Percentiles rank a stretch among this genome's conserved stretches.
Conservation (phyloP, 1,140 invertebrate species). For the Heliconius eleuchia region DNA sequence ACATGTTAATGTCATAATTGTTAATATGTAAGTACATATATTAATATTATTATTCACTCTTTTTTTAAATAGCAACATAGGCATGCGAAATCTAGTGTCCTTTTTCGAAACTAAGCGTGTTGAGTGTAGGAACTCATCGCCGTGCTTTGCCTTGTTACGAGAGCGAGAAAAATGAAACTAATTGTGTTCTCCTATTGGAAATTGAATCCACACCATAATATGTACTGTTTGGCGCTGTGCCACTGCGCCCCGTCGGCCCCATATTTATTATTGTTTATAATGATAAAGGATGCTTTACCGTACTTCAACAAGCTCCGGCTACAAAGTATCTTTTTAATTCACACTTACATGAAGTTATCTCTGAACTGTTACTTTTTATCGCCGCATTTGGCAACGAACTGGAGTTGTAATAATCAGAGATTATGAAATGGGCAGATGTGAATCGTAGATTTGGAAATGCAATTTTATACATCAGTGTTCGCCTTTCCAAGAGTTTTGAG, state of each 20-base stretch:
- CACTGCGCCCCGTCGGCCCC: background rate
- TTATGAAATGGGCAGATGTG: background rate
- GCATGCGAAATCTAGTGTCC: no score
- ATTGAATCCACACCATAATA: background rate
- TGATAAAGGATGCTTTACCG: background rate
- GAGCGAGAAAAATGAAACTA: no score
- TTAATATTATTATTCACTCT: no score
- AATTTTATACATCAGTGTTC: background rate
- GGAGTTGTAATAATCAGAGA: conserved; percentile 1
- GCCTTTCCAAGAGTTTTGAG: no score
- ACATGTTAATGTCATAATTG: no score
- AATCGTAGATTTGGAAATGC: background rate
- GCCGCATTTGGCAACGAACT: conserved; percentile 4
- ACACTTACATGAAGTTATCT: conserved; percentile 1
- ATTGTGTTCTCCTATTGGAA: background rate
- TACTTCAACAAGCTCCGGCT: background rate
- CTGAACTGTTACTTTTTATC: conserved; percentile 9
- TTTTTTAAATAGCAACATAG: no score
- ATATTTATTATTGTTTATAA: background rate
- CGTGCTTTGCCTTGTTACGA: no score
- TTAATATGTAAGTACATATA: no score
- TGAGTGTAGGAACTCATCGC: no score
- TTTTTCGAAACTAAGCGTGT: no score
- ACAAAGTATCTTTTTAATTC: conserved; percentile 9
- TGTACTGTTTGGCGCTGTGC: background rate